Evolutionary conservation across 1,140 invertebrate species (phyloP).

Genomic region (Polypedilum pembai): DNA sequence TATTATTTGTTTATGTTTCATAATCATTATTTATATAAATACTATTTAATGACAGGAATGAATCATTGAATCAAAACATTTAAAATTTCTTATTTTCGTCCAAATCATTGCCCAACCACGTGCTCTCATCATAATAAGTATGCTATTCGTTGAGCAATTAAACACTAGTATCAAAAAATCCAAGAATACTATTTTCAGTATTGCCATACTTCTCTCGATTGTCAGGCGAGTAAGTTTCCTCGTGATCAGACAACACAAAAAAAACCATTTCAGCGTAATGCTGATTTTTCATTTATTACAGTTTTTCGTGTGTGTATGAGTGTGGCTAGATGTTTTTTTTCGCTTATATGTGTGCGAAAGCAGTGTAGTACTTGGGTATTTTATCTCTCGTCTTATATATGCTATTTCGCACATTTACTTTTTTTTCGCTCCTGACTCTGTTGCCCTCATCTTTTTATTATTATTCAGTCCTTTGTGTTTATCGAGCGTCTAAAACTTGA

Average conservation of each 20-base stretch:
- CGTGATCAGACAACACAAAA: slow-evolving; percentile 33
- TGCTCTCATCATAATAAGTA: neutral
- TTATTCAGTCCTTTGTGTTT: neutral
- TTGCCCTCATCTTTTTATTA: neutral
- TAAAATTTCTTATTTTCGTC: no score
- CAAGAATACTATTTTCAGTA: neutral
- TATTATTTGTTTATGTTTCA: no score
- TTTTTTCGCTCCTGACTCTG: neutral
- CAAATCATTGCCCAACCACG: neutral
- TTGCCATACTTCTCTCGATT: neutral
- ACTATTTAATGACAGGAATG: no score
- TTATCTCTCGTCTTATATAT: neutral
- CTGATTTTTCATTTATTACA: slow-evolving; percentile 28
- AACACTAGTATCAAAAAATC: slow-evolving; percentile 4
- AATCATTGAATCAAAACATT: no score
- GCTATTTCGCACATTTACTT: neutral
- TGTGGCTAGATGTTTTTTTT: neutral
- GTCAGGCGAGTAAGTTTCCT: neutral
- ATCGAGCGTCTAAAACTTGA: neutral
- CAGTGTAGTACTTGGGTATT: neutral
- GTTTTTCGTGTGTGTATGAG: slow-evolving; percentile 21
- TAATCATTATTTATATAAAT: no score
- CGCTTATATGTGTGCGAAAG: neutral
- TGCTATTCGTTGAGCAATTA: neutral
- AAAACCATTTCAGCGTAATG: slow-evolving; percentile 9